Base-by-base conservation (phyloP, 2,113 vertebrate genomes). In the Gadus macrocephalus region DNA sequence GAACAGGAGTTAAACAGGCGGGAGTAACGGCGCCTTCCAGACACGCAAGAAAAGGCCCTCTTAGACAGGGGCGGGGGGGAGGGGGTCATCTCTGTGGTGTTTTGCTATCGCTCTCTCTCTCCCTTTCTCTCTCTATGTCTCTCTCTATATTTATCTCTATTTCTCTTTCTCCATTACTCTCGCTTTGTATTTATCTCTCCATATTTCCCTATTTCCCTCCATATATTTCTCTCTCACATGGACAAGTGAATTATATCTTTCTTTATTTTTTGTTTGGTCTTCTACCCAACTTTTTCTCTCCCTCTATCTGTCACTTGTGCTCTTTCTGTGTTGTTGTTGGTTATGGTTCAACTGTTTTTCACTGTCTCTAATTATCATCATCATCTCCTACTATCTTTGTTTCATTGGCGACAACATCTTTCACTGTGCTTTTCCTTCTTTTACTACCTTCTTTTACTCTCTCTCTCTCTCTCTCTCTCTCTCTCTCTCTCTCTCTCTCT, bases 1-100 rank as follows among this genome's bases (percentile, higher is more conserved):
- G 88, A 88, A 90, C 79, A 86, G 89, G 81, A 89, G 86, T 87
- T 91, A 91, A 91, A 90, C 83, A 90, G 83, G 84, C 89, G 70
- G 87, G 80, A 89, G 85, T 90, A 87, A 91, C 80, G 42, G 73
- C 55, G 76, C 82, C 81, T 83, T 71, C 77, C 85, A 35, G 79
- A 81, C 74, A 73, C 66, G 71, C 77, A 69, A 75, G 71, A 70
- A 73, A 72, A 70, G 64, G 62, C 31, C 31, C 31, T 35, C 31
- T 4, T 35, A 35, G 3, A 35, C 6, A 7, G 25, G 19, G 53
- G 49, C 16, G 53, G 53, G 15, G 49, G 27, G 38, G 35, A 49
- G 35, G 67, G 62, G 49, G 70, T 58, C 16, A 55, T 31, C 66
- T 72, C 59, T 66, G 38, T 78, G 64, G 61, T 70, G 53, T 81